Evolutionary conservation across 2,797 vertebrate species (phyloP), one percentile per base, ranked within the genome.

Genomic region (Liasis olivaceus): DNA sequence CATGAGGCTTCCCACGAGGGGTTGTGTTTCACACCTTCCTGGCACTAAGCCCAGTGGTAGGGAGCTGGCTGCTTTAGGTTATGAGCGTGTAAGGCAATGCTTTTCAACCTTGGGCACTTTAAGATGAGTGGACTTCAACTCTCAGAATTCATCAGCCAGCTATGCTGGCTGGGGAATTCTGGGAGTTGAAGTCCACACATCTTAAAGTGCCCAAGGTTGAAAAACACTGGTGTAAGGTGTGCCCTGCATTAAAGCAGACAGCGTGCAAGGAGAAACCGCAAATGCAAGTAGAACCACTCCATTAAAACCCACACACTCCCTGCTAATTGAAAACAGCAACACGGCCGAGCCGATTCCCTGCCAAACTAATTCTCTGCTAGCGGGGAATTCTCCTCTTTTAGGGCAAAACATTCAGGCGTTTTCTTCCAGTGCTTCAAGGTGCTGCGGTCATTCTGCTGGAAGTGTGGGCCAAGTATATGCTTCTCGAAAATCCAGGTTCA

Each of bases 281-380:
- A 72, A 17, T 0, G 0, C 2, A 36, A 72, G 14, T 1, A 7
- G n/a, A 5, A 2, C 14, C 17, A 13, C 7, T 14, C 66, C n/a
- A 72, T 72, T 72, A 36, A 72, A 72, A 36, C 4, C 12, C 64
- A n/a, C 28, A 66, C n/a, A 66, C 14, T 72, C 5, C 2, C 0
- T 15, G n/a, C 66, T 36, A 72, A 72, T 69, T 69, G 66, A 17
- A 31, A 36, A 69, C 31, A 36, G n/a, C 66, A 7, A 36, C 17
- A 36, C 17, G 36, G 69, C 31, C 69, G 36, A 72, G 31, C 69
- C 36, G 17, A 14, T 72, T 20, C 69, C 69, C 36, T 20, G 69
- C 69, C 69, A 72, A 6, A 72, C 14, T 31, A 5, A 69, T 36
- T 72, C 36, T 72, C 12, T 72, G 15, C 31, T 1, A 72, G n/a